These are phyloP conservation scores for Hypanus sabinus DNA, from an alignment of 2,113 vertebrate genomes.

Conservation along the genomic window DNA sequence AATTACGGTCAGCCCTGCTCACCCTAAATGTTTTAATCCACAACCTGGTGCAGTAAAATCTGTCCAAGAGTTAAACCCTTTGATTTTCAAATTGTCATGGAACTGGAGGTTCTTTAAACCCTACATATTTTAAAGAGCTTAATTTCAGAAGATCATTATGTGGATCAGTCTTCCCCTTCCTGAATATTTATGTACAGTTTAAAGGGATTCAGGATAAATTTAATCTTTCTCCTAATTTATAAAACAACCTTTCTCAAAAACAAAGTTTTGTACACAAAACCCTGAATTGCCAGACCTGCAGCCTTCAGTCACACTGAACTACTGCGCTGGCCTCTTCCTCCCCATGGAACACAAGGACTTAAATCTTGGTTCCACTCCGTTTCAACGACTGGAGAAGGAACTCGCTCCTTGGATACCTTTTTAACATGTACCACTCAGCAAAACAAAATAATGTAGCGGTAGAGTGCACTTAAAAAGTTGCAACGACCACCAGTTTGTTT, in stretches of 20 bases:
- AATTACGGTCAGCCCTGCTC: neutral
- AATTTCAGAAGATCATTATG: neutral
- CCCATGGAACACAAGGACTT: neutral
- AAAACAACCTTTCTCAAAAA: neutral
- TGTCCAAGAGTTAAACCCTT: neutral
- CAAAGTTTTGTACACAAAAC: neutral
- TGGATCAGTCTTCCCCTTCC: neutral
- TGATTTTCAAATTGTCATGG: neutral
- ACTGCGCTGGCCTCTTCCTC: no score
- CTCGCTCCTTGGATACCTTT: neutral
- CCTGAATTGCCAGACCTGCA: neutral
- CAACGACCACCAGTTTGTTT: neutral
- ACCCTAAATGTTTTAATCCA: neutral
- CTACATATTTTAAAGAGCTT: neutral
- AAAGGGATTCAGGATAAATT: conserved; percentile 1
- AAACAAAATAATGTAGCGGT: neutral
- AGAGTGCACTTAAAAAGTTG: neutral
- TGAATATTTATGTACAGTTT: neutral
- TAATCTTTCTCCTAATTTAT: neutral
- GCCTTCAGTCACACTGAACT: neutral
- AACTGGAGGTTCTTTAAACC: neutral
- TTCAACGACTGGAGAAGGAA: neutral
- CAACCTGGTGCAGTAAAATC: neutral
- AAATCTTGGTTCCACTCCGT: neutral
- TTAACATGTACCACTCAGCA: no score